Conservation (phyloP, 1,140 invertebrate species). For the Brevipalpus yothersi region DNA sequence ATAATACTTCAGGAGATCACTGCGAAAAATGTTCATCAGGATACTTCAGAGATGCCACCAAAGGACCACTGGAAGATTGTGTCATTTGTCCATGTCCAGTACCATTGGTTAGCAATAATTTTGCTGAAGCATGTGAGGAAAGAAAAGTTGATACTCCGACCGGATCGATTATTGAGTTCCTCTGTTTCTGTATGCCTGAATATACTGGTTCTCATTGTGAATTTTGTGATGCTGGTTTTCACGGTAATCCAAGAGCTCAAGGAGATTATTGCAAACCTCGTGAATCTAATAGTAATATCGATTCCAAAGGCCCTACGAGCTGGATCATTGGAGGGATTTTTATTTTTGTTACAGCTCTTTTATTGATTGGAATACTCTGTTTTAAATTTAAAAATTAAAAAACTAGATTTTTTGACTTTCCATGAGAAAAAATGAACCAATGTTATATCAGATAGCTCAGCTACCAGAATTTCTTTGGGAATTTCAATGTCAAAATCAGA, state of each 20-base stretch:
- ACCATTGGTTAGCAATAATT: conserved; percentile 73
- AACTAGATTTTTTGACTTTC: no score
- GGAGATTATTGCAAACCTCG: conserved; percentile 55
- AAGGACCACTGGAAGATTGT: conserved; percentile 63
- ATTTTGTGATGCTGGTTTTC: conserved; percentile 54
- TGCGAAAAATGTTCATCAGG: conserved; percentile 74
- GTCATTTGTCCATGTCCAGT: conserved; percentile 87
- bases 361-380: no score
- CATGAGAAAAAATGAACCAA: no score
- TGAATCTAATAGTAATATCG: conserved; percentile 86
- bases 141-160: not conserved
- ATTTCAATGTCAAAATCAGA: no score
- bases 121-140: conserved; percentile 56
- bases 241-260: conserved; percentile 41
- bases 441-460: no score
- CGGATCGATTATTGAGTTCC: not conserved
- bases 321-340: conserved; percentile 64
- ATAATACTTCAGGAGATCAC: conserved; percentile 75
- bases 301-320: conserved; percentile 51
- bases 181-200: conserved; percentile 25
- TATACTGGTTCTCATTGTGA: conserved; percentile 68
- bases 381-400: no score
- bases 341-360: no score
- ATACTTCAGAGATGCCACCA: conserved; percentile 72
- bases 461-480: no score